Conservation (phyloP, 2,113 vertebrate species). For the Arothron firmamentum region DNA sequence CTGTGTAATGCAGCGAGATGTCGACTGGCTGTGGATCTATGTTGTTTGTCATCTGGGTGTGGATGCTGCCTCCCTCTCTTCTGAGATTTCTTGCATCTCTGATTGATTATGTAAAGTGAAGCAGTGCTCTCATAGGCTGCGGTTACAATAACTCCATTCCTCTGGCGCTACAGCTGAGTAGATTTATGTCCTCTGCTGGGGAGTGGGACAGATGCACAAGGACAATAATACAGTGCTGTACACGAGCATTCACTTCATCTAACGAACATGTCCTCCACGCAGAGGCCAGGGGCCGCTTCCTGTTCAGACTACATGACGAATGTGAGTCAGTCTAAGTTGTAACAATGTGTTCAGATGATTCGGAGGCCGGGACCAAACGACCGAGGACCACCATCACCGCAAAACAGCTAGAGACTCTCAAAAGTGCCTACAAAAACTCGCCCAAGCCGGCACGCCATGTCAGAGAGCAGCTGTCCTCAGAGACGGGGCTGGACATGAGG, state of each 20-base stretch:
- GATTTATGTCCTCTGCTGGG: constrained; percentile 69
- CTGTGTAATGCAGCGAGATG: constrained; percentile 19
- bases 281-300: constrained; percentile 19
- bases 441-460: constrained; percentile 95
- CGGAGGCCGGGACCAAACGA: constrained; percentile 92
- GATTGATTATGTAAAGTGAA: constrained; percentile 80
- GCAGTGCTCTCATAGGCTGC: constrained; percentile 66
- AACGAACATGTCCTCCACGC: constrained; percentile 14
- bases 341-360: constrained; percentile 81
- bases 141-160: constrained; percentile 66
- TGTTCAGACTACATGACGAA: constrained; percentile 21
- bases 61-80: constrained; percentile 57
- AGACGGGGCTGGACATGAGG: constrained; percentile 97
- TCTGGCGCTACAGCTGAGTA: constrained; percentile 48
- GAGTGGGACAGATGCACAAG: constrained; percentile 64
- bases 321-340: constrained; percentile 28
- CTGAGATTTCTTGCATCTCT: constrained; percentile 70
- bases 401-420: constrained; percentile 97
- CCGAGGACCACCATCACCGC: constrained; percentile 97
- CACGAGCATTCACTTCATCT: constrained; percentile 50
- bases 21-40: constrained; percentile 38
- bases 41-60: constrained; percentile 51
- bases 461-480: constrained; percentile 94
- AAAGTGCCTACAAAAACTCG: constrained; percentile 98
- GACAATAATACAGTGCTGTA: constrained; percentile 58